These are phyloP conservation scores for Coregonus ussuriensis DNA, from an alignment of 2,797 vertebrate species.

Conservation along the genomic window DNA sequence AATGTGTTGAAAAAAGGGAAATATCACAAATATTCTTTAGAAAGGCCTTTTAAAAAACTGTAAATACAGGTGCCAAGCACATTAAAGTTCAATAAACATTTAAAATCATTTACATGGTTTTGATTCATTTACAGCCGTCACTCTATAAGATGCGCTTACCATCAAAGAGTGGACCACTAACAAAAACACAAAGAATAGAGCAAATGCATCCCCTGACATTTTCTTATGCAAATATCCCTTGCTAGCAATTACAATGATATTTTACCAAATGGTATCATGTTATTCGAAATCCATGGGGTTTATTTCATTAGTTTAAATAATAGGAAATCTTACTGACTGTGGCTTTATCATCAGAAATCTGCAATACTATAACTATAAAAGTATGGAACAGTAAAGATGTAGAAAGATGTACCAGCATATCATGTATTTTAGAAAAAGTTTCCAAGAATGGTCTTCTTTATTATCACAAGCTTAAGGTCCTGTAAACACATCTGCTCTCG, in stretches of 20 bases:
- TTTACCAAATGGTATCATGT: not conserved
- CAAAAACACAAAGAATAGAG: constrained; percentile 1
- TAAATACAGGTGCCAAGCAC: constrained; percentile 98
- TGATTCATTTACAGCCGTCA: constrained; percentile 35
- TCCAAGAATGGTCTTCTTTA: constrained; percentile 12
- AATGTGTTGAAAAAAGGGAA: constrained; percentile 61
- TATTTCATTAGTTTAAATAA: not conserved
- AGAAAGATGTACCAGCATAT: constrained; percentile 23
- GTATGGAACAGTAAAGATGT: not conserved
- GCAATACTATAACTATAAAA: not conserved
- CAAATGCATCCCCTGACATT: not conserved
- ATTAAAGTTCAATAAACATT: constrained; percentile 91
- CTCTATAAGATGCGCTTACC: not conserved
- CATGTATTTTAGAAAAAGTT: constrained; percentile 15
- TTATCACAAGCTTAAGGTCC: too few species aligned
- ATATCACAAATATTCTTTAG: constrained; percentile 75
- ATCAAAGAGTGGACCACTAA: not conserved
- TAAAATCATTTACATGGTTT: constrained; percentile 76
- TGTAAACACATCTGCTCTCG: constrained; percentile 11
- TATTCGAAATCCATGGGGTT: not conserved
- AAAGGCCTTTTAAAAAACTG: constrained; percentile 84
- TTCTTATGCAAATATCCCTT: not conserved
- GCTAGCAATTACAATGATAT: not conserved
- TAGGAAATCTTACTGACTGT: not conserved
- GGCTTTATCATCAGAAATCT: not conserved